Base-by-base conservation (phyloP, 35 echinoderm and acorn worm genomes). In the Heliocidaris tuberculata region DNA sequence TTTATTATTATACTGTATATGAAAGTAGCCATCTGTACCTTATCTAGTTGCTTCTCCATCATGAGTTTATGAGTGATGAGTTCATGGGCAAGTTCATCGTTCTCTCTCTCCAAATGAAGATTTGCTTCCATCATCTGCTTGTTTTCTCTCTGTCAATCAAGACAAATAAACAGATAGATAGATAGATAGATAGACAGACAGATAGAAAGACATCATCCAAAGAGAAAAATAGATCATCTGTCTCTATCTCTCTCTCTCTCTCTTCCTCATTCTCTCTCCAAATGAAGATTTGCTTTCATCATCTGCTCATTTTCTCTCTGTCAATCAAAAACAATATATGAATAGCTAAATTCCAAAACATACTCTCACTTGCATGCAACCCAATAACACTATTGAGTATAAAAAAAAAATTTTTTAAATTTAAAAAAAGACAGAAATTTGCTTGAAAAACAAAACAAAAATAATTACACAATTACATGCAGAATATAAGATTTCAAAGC, bases 41-140 rank as follows among this genome's bases (percentile, higher is more conserved):
- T 96, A 95, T 99, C 98, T 30, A 99, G 85, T 94, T 97, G 95
- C 91, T 99, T 97, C 49, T 96, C 95, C 92, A 97, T 94, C 52
- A 95, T 93, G n/a, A 99, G 90, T 94, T 95, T 96, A 92, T 97
- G 96, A 50, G 95, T 97, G 42, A 99, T 97, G 17, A 99, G 95
- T 94, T 99, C 98, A 86, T 96, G 95, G 85, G 98, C 98, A 48
- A 99, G 86, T 85, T 99, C 98, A 95, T 97, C 98, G 60, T 99
- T 99, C 85, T 99, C 98, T 65, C 96, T 97, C 32, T 99, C 98
- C 60, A 99, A 60, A 8, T 97, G 97, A 88, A 99, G 96, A 90
- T 96, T 99, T 32, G 93, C 95, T n/a, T 96, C 61, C 96, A 99
- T 94, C 86, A 99, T 49, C 31, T 96, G 90, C 48, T 97, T 97